These are phyloP conservation scores for Ctenosaura bakeri DNA, from an alignment of 2,797 vertebrate genomes.

Conservation along the genomic window DNA sequence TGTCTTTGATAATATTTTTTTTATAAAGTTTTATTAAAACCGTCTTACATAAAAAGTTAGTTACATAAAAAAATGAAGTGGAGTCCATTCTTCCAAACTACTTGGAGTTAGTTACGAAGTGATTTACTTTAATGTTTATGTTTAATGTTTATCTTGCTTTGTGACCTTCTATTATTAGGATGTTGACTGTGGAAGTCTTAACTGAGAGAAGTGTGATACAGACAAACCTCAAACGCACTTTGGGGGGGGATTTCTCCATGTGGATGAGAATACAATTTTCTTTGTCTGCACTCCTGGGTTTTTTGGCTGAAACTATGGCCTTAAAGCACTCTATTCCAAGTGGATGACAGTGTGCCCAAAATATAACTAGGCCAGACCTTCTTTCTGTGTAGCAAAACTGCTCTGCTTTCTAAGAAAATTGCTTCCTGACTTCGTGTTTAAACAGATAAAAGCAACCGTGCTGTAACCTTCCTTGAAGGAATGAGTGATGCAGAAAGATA, in stretches of 20 bases:
- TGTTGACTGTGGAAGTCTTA: too few species aligned
- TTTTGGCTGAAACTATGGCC: not conserved
- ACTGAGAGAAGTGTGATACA: too few species aligned
- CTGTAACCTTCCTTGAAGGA: not conserved
- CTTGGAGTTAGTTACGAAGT: not conserved
- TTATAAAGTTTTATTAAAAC: not conserved
- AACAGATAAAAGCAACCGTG: not conserved
- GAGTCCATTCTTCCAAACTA: not conserved
- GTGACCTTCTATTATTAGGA: too few species aligned
- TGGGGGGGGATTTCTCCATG: not conserved
- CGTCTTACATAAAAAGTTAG: not conserved
- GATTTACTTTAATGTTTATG: not conserved
- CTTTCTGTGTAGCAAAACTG: not conserved
- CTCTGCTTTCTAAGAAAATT: not conserved
- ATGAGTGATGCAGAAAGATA: not conserved
- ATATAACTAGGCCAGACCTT: not conserved
- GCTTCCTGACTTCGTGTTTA: not conserved
- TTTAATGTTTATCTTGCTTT: not conserved
- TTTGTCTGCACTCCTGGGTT: not conserved
- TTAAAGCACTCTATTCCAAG: slow-evolving; percentile 20
- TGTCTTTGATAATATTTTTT: not conserved
- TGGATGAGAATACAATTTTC: too few species aligned
- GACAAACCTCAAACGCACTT: too few species aligned
- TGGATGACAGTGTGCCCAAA: slow-evolving; percentile 50
- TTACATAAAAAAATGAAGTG: too few species aligned